phyloP scores from a whole-genome alignment of 2,797 vertebrate genomes.

The Lacerta agilis region DNA sequence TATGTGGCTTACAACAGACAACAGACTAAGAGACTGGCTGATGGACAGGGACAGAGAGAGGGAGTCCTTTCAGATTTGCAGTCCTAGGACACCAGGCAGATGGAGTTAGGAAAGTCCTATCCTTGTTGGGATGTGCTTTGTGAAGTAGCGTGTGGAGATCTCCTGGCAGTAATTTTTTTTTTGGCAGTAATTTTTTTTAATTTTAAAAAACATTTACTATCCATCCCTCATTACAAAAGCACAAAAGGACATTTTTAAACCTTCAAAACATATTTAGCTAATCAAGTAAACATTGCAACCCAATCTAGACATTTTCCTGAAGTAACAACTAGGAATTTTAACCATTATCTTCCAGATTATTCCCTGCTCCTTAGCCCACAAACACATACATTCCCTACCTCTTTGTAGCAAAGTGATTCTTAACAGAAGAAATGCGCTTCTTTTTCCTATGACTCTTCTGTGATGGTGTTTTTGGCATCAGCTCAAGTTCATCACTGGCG shows the following conservation, averaged over 20 bases:
- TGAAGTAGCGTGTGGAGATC: not conserved
- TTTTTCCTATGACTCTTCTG: constrained; percentile 87
- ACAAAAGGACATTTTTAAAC: not conserved
- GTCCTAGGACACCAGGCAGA: not conserved
- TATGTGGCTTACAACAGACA: not conserved
- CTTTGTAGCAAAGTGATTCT: constrained; percentile 75
- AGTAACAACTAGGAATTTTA: not conserved
- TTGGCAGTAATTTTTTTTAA: no score
- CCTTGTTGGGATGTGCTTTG: not conserved
- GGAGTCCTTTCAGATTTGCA: not conserved
- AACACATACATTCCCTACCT: constrained; percentile 31
- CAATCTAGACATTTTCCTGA: not conserved
- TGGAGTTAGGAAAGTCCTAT: not conserved
- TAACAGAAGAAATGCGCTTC: constrained; percentile 83
- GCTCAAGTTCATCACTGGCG: constrained; percentile 87
- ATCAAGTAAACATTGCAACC: not conserved
- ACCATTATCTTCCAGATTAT: not conserved
- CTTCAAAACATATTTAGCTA: not conserved
- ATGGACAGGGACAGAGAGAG: not conserved
- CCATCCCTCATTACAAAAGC: no score
- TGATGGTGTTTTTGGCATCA: constrained; percentile 94
- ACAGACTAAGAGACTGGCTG: not conserved
- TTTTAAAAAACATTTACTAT: no score
- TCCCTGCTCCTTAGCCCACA: no score
- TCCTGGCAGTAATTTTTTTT: no score